Base-by-base conservation (phyloP, 2,888 invertebrate genomes). In the Meandrusa payeni region DNA sequence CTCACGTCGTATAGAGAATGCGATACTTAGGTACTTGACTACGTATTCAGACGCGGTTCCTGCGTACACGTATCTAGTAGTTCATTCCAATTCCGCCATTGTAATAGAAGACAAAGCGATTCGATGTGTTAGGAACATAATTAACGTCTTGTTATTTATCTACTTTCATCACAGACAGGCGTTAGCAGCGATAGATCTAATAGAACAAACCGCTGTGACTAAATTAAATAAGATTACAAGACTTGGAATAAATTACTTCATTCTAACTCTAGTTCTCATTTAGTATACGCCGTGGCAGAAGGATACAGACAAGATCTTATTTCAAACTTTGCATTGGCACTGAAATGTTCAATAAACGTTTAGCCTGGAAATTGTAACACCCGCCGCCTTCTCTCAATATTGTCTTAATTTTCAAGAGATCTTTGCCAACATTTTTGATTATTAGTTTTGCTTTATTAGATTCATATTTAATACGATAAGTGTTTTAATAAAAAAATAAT, bases 71-170 rank as follows among this genome's bases (percentile, higher is more conserved):
- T 59, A 54, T 56, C 54, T 64, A 59, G 57, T 61, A 64, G 64
- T 67, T 65, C 59, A 63, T 69, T 67, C 60, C 56, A 69, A 67
- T 58, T 63, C 57, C 50, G 58, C 55, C 64, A 63, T 58, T 55
- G 62, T 62, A 53, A 55, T 50, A 56, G 55, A 55, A 55, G 65
- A 69, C 70, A 70, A 69, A 64, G 69, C 63, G 74, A 76, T 75
- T 71, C 70, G 66, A 28, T 26, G 19, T 27, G 27, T 27, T 19
- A 3, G 10, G n/a, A 22, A 31, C 19, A 19, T 31, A 19, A 19
- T 31, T 31, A 31, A 31, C 17, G 19, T 2, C 31, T 10, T 9
- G n/a, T 19, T 20, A 10, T 31, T 31, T 19, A 19, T 31, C 19
- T 31, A 11, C 19, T 11, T 31, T 31, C 7, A 31, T 31, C 10